These are phyloP conservation scores for Basileuterus tristriatus DNA, from an alignment of 2,797 vertebrate genomes.

Conservation along the genomic window DNA sequence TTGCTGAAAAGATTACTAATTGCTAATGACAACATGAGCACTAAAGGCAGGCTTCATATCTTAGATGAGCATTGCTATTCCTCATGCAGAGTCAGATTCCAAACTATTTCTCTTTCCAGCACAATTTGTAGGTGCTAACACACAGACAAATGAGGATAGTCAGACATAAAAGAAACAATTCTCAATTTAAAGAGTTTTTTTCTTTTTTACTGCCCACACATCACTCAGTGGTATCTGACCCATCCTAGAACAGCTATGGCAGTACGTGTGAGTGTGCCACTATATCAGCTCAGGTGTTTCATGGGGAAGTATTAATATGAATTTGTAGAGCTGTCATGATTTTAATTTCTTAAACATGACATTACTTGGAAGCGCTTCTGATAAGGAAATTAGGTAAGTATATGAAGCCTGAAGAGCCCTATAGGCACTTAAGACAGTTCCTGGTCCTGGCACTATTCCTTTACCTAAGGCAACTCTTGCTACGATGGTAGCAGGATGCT, in stretches of 20 bases:
- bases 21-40: neutral
- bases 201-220: neutral
- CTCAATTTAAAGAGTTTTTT: neutral
- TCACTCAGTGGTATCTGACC: neutral
- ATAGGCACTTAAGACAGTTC: neutral
- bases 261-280: neutral
- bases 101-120: neutral
- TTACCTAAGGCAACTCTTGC: neutral
- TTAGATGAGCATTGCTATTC: neutral
- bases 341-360: conserved; percentile 17
- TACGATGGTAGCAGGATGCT: neutral
- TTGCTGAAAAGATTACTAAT: neutral
- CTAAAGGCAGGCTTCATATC: neutral
- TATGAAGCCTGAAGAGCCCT: neutral
- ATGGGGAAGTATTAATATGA: neutral
- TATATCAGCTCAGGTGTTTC: neutral
- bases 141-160: neutral
- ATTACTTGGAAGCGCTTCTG: neutral
- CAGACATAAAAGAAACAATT: neutral
- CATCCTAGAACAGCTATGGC: neutral
- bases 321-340: neutral
- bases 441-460: neutral
- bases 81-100: neutral
- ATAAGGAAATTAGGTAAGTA: neutral
- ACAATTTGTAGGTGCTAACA: neutral